Conservation (phyloP, 2,888 invertebrate species). For the Ormia ochracea region DNA sequence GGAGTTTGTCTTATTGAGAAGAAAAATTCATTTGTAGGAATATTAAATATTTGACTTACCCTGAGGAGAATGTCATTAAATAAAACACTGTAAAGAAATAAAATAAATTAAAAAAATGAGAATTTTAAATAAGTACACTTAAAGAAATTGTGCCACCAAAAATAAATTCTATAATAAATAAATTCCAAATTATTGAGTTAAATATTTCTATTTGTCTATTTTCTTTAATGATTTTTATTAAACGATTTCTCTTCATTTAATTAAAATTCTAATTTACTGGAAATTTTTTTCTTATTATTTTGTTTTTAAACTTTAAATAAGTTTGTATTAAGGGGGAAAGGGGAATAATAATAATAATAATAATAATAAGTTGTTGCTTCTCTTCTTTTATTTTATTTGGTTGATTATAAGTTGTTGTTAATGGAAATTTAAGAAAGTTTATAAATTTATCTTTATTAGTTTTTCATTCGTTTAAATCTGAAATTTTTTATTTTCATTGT, state of each 20-base stretch:
- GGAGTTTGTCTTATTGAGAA: too few relatives aligned
- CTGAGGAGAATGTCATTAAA: not conserved
- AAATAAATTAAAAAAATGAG: not conserved
- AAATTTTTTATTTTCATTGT: not conserved
- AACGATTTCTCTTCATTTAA: constrained; percentile 58
- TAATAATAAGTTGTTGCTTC: constrained; percentile 37
- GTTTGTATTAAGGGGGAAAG: constrained; percentile 14
- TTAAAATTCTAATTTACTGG: constrained; percentile 64
- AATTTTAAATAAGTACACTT: not conserved
- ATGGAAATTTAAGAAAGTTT: constrained; percentile 33
- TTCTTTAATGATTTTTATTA: constrained; percentile 46
- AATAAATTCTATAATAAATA: not conserved
- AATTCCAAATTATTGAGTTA: too few relatives aligned
- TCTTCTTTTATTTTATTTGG: not conserved
- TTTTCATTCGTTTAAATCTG: not conserved
- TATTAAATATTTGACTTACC: not conserved
- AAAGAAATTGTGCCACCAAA: not conserved
- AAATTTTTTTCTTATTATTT: constrained; percentile 19
- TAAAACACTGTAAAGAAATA: not conserved
- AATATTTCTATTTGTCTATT: not conserved
- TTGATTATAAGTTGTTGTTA: constrained; percentile 57
- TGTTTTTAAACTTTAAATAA: constrained; percentile 41
- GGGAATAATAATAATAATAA: constrained; percentile 51
- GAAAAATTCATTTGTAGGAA: too few relatives aligned
- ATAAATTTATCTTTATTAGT: constrained; percentile 1